Evolutionary conservation across 1,140 invertebrate genomes (phyloP), one percentile per base, ranked within the genome.

Genomic region (Centruroides sculpturatus): DNA sequence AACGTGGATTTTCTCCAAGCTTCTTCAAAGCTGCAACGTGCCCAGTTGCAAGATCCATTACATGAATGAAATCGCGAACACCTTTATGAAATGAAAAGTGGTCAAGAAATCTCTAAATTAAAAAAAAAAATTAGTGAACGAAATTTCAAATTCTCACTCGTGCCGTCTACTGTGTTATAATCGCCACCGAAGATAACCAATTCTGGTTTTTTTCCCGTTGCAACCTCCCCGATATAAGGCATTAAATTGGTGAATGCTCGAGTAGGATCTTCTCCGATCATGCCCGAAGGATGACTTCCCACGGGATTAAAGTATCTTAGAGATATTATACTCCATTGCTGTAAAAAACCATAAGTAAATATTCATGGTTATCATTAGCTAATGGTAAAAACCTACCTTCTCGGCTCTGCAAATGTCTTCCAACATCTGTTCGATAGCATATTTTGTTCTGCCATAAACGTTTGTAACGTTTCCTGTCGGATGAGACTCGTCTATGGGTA

Each of bases 271-370:
- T 94, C 91, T 0, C 92, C 92, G 59, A 95, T 93, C 46, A 83
- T 73, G 0, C 92, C 92, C n/a, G 82, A 84, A 3, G 83, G 80
- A 75, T 96, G 91, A 36, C 91, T 87, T 23, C 92, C 92, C 9
- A 93, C 87, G 8, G 92, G 92, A 74, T 96, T 96, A 72, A 96
- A 96, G 71, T 95, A 96, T 12, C 92, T 79, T 13, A 96, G 74
- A 0, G 84, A 82, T 68, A 93, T 84, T 51, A 92, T 86, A 70
- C 92, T 92, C 90, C 90, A 95, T 69, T 80, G 80, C 87, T 92
- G 69, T 34, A 51, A 51, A 51, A 51, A 34, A 51, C 34, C 34
- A 2, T 51, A n/a, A 34, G 12, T 2, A 34, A 51, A 51, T n/a
- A n/a, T 12, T 51, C 34, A 34, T n/a, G 34, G 34, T n/a, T n/a